A percentile compares a stretch with the other conserved stretches of the same genome.
phyloP scores from a whole-genome alignment of 2,113 vertebrate species.

The Rhinogobius similis region DNA sequence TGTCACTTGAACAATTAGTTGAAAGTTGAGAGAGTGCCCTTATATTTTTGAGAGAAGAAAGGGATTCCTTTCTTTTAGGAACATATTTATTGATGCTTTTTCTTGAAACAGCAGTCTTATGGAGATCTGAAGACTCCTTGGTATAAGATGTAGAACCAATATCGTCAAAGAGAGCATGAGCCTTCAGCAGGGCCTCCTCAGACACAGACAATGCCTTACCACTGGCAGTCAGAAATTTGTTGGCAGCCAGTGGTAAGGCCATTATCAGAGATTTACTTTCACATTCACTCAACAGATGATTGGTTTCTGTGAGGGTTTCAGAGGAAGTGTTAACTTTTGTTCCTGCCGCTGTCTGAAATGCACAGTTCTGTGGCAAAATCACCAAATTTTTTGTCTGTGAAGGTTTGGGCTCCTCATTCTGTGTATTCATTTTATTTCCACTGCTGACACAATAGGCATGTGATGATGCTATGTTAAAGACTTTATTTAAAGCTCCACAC shows the following conservation, averaged over 20 bases:
- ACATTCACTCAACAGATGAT: constrained; percentile 69
- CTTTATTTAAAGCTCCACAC: constrained; percentile 50
- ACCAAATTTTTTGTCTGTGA: background rate
- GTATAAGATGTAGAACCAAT: constrained; percentile 19
- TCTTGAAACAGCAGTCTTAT: no score
- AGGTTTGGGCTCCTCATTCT: background rate
- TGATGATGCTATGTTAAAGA: background rate
- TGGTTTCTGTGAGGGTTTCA: constrained; percentile 76
- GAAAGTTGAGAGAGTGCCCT: background rate
- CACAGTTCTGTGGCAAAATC: no score
- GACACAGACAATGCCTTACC: constrained; percentile 80
- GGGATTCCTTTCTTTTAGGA: background rate
- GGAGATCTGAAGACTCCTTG: background rate
- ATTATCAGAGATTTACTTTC: constrained; percentile 28
- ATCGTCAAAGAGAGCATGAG: constrained; percentile 73
- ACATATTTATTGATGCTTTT: background rate
- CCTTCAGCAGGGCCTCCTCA: constrained; percentile 59
- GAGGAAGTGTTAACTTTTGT: constrained; percentile 77
- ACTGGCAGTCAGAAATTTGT: constrained; percentile 82
- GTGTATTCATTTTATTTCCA: background rate
- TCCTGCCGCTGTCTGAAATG: constrained; percentile 83
- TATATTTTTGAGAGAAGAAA: background rate
- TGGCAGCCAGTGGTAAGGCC: constrained; percentile 64
- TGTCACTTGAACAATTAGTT: background rate
- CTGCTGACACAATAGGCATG: background rate